Base-by-base conservation (phyloP, 2,113 vertebrate genomes). In the Brachypodius melanocephalos region DNA sequence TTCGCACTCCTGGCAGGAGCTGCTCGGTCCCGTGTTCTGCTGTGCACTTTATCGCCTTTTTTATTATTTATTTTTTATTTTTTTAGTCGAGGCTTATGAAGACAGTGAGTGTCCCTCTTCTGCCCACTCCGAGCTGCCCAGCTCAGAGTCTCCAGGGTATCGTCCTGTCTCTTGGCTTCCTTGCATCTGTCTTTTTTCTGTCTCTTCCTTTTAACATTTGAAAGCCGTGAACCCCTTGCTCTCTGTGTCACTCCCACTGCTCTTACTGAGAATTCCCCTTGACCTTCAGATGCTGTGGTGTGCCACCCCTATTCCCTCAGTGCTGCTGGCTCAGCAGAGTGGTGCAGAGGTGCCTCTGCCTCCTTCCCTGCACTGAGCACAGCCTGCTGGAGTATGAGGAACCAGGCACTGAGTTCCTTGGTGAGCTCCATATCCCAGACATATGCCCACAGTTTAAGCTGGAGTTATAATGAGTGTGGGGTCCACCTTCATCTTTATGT, bases 1-100 rank as follows among this genome's bases (percentile, higher is more conserved):
- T 25, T 88, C 59, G 34, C 91, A 57, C 93, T 93, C 77, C 86
- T 93, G 96, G 91, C 93, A 86, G 36, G 83, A 73, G 63, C 76
- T 34, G 85, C 89, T 79, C 19, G 36, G 75, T 43, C 78, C 68
- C 31, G 29, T 72, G 93, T 67, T 94, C 71, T 90, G 38, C 71
- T 55, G 83, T 76, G 75, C 38, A n/a, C 54, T 38, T 81, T 69
- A 8, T 59, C 3, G 24, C 13, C 22, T 31, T 54, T 18, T 31
- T 54, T 31, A 18, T 31, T 12, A 19, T 31, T 51, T 31, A 5
- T 14, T 29, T 52, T 51, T 1, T 10, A 5, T 29, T 22, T 17
- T 24, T 51, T 31, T 3, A 4, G 9, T 20, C 2, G 3, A 11
- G 2, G 2, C 28, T 62, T 17, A 2, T 63, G 59, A 62, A 73